These are phyloP conservation scores for Perognathus longimembris DNA, from an alignment of 2,113 vertebrate genomes.

Conservation along the genomic window DNA sequence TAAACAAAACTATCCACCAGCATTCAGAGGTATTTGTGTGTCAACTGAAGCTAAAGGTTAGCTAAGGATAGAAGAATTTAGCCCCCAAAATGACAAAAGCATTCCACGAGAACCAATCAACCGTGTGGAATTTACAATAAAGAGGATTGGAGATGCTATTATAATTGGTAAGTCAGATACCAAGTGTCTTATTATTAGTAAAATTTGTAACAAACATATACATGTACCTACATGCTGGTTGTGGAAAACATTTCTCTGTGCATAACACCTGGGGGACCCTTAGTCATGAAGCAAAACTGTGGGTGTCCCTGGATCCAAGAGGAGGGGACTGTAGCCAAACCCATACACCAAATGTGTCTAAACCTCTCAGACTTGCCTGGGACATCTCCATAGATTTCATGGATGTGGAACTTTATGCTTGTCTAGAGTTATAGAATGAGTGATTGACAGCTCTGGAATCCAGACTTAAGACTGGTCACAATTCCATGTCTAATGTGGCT, in stretches of 20 bases:
- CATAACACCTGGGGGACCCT: not conserved
- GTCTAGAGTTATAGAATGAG: not conserved
- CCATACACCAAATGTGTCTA: not conserved
- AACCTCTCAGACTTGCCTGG: not conserved
- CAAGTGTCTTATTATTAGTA: constrained; percentile 30
- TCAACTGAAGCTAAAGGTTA: not conserved
- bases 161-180: not conserved
- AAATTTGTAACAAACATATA: not conserved
- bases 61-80: not conserved
- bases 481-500: not conserved
- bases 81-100: not conserved
- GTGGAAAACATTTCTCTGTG: not conserved
- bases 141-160: not conserved
- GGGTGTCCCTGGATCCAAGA: not conserved
- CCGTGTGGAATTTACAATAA: not conserved
- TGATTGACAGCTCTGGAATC: not conserved
- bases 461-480: not conserved
- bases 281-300: not conserved
- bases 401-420: not conserved
- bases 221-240: not conserved
- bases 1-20: not conserved
- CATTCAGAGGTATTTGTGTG: not conserved
- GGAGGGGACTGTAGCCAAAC: not conserved
- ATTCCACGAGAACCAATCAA: not conserved
- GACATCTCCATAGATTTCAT: not conserved